Evolutionary conservation across 2,113 vertebrate species (phyloP).

Genomic region (Notothenia rossii): DNA sequence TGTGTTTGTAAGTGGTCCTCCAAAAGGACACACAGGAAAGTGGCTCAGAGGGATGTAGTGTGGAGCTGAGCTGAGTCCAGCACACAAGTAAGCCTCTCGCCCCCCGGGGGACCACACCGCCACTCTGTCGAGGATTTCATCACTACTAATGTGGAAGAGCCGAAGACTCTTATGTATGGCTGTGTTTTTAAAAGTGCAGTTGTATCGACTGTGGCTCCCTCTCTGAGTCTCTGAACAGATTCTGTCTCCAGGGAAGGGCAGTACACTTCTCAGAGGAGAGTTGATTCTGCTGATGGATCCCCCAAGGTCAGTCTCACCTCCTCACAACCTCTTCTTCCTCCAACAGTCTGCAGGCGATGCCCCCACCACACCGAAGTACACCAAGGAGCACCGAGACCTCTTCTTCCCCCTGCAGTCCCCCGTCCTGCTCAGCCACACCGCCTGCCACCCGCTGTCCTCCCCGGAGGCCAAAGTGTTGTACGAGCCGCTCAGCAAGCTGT

Average conservation of each 20-base stretch:
- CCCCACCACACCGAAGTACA: slow-evolving; percentile 92
- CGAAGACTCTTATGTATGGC: slow-evolving; percentile 13
- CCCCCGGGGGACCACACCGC: slow-evolving; percentile 1
- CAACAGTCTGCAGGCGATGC: slow-evolving; percentile 87
- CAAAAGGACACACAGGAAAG: slow-evolving; percentile 70
- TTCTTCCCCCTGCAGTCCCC: slow-evolving; percentile 89
- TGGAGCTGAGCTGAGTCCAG: slow-evolving; percentile 39
- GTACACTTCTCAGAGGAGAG: slow-evolving; percentile 17
- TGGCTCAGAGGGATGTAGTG: slow-evolving; percentile 66
- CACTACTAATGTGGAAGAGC: slow-evolving; percentile 15
- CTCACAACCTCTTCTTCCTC: slow-evolving; percentile 36
- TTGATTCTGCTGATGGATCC: slow-evolving; percentile 17
- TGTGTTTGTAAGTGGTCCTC: slow-evolving; percentile 85
- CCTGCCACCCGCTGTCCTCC: slow-evolving; percentile 71
- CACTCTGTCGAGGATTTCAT: slow-evolving; percentile 31
- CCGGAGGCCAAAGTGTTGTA: slow-evolving; percentile 77
- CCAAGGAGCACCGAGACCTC: slow-evolving; percentile 90
- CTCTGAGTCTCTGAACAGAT: slow-evolving; percentile 9
- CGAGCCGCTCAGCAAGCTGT: slow-evolving; percentile 83
- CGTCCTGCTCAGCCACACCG: slow-evolving; percentile 71
- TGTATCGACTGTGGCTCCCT: slow-evolving; percentile 22
- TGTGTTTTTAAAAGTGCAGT: slow-evolving; percentile 44
- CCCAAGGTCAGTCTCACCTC: slow-evolving; percentile 15
- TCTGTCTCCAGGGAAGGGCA: slow-evolving; percentile 19
- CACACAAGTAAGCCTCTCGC: slow-evolving; percentile 20